Evolutionary conservation across 2,113 vertebrate genomes (phyloP), one percentile per base, ranked within the genome.

Genomic region (Vicugna pacos): DNA sequence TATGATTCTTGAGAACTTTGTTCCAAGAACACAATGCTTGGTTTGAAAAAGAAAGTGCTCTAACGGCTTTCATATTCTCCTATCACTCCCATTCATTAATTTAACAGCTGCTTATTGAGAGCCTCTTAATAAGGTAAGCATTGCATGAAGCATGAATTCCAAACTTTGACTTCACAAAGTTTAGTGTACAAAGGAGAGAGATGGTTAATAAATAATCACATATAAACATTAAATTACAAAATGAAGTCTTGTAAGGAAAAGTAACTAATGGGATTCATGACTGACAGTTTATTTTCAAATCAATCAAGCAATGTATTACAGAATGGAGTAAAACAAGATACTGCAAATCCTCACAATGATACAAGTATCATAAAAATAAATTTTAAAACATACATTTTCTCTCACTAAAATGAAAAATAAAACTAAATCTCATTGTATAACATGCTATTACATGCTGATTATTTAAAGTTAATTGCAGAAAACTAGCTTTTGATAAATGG

Each of bases 211-310:
- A 75, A 48, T 60, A 81, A 91, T 46, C 35, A 79, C 5, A 56
- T 9, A 86, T 65, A 83, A 58, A 91, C 22, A 72, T 58, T 17
- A 77, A 86, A 83, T 65, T 83, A 73, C 4, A 67, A 81, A 73
- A 76, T 52, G 32, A 81, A 86, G 11, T 50, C 7, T 72, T 88
- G 3, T 69, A 28, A 80, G 75, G 28, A 70, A 54, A 75, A 91
- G 26, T 69, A 60, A 35, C 9, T 48, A 84, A 67, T 42, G 54
- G 22, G 11, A 69, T 70, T 93, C 28, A 58, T 91, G 79, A 70
- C 8, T 54, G 48, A 48, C 56, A 76, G n/a, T 30, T 91, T 87
- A 75, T 87, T 90, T 93, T 92, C 46, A 60, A 70, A 82, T 81
- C 35, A 64, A 11, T 79, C 30, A 95, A 28, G 17, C 30, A 93